Conservation (phyloP, 2,113 vertebrate species). For the Salvator merianae region DNA sequence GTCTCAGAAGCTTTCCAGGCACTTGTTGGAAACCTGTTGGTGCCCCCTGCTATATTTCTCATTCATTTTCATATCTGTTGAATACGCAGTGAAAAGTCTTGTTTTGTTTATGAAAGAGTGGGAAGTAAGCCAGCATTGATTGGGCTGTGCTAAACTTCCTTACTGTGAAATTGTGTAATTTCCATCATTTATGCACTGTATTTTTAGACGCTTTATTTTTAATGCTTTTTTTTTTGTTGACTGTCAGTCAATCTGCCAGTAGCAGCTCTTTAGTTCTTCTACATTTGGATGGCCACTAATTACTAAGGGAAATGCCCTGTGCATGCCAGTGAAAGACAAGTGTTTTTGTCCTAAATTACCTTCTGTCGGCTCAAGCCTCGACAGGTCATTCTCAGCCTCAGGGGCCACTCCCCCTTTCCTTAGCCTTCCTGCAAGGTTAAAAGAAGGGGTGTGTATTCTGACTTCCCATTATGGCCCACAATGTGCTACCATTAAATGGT, state of each 20-base stretch:
- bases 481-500: slow-evolving; percentile 63
- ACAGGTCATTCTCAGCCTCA: not conserved
- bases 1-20: too few species aligned
- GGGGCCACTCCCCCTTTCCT: slow-evolving; percentile 23
- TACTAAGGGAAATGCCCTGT: slow-evolving; percentile 11
- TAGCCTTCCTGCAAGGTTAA: slow-evolving; percentile 32
- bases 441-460: slow-evolving; percentile 39
- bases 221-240: not conserved
- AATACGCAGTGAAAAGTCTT: not conserved
- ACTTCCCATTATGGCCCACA: slow-evolving; percentile 52
- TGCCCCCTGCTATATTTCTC: too few species aligned
- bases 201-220: not conserved
- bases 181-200: not conserved
- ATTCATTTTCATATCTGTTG: too few species aligned
- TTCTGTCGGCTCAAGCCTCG: slow-evolving; percentile 27
- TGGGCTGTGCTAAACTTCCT: not conserved
- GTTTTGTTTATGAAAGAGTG: not conserved
- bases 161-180: not conserved
- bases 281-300: slow-evolving; percentile 24
- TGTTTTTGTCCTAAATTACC: not conserved
- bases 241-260: slow-evolving; percentile 9
- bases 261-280: not conserved
- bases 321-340: not conserved
- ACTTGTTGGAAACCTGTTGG: too few species aligned
- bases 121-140: not conserved